These are phyloP conservation scores for Anorthoa munda DNA, from an alignment of 2,888 invertebrate species.

Conservation along the genomic window DNA sequence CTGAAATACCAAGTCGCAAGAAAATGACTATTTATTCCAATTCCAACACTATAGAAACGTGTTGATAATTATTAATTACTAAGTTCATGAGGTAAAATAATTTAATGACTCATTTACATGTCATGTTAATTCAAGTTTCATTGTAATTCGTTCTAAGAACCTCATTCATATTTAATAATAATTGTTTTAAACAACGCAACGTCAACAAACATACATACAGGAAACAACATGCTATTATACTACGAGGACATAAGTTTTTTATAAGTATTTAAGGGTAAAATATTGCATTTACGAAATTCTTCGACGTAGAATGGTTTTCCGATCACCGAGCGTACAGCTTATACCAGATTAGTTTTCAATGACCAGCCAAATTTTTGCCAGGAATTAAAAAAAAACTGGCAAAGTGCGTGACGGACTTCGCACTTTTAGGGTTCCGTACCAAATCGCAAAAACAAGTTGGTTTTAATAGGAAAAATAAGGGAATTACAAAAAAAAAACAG, in stretches of 20 bases:
- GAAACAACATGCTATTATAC: conserved; percentile 64
- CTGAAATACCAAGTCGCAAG: conserved; percentile 42
- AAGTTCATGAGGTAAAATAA: conserved; percentile 63
- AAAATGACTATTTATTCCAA: conserved; percentile 45
- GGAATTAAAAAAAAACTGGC: too few species aligned
- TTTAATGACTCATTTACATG: conserved; percentile 62
- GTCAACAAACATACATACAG: conserved; percentile 67
- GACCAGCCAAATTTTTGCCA: too few species aligned
- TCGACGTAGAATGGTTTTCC: conserved; percentile 15
- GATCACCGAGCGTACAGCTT: conserved; percentile 2
- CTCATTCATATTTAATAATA: conserved; percentile 87
- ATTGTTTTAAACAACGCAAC: conserved; percentile 73
- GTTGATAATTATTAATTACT: conserved; percentile 57
- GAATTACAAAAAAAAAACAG: too few species aligned
- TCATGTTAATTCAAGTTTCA: conserved; percentile 73
- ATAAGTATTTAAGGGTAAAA: conserved; percentile 28
- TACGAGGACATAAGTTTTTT: conserved; percentile 33
- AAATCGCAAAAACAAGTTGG: too few species aligned
- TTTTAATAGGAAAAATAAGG: too few species aligned
- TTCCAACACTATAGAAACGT: conserved; percentile 47
- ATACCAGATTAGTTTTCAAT: conserved; percentile 5
- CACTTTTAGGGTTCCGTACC: too few species aligned
- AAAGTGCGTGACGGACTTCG: too few species aligned
- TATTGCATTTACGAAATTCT: conserved; percentile 25
- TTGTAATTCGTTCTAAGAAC: conserved; percentile 78